phyloP scores from a whole-genome alignment of 2,113 vertebrate genomes.

The Mohoua ochrocephala region DNA sequence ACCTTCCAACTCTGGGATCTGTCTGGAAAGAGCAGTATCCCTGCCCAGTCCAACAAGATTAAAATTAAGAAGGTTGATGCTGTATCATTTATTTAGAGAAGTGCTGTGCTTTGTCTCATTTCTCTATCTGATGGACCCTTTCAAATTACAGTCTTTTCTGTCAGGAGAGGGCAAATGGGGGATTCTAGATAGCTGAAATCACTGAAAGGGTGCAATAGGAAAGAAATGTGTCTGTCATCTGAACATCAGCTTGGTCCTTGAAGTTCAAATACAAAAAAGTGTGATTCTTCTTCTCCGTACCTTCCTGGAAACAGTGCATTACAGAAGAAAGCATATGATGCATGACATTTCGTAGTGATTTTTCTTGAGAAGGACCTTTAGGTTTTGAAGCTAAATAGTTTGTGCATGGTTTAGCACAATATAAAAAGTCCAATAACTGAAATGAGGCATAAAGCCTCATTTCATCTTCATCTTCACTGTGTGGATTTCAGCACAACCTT shows the following conservation, averaged over 20 bases:
- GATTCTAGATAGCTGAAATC: neutral
- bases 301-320: neutral
- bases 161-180: neutral
- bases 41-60: neutral
- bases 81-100: neutral
- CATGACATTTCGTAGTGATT: neutral
- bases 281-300: neutral
- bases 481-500: constrained; percentile 22
- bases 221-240: neutral
- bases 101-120: neutral
- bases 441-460: constrained; percentile 31
- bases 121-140: neutral
- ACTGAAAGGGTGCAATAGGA: neutral
- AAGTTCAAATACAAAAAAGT: neutral
- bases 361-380: constrained; percentile 42
- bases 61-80: neutral
- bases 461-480: constrained; percentile 18
- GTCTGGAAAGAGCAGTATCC: neutral
- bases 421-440: constrained; percentile 33
- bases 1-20: neutral
- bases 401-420: constrained; percentile 47
- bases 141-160: neutral
- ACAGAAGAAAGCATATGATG: neutral
- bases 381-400: constrained; percentile 32
- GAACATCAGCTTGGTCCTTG: neutral